Evolutionary conservation across 2,113 vertebrate genomes (phyloP), one percentile per base, ranked within the genome.

Genomic region (Periophthalmodon schlosseri): DNA sequence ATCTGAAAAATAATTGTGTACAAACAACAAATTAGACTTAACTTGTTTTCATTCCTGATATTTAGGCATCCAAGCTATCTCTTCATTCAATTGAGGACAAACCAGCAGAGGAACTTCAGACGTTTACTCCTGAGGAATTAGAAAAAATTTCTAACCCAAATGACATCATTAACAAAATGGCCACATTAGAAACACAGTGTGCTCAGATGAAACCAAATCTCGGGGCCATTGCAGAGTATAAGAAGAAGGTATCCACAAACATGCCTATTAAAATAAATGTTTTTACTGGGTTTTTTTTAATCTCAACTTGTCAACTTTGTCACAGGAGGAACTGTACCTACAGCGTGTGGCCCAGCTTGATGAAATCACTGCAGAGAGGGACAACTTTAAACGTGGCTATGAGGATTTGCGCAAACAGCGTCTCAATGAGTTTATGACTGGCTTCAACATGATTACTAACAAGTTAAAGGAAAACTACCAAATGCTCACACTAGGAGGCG

Each of bases 391-490:
- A 75, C 92, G 89, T 4, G 96, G 92, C 69, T 96, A 91, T 71
- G 97, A 98, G 88, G 93, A 96, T 36, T 94, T 99, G 56, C 92
- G 96, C 61, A 99, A 97, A 61, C 96, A 95, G 78, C 93, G 97
- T 18, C 97, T 99, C 54, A 96, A 97, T 23, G 97, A 99, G 74
- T 99, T 99, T 78, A 98, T 99, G 97, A 95, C 94, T 0, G 97
- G 98, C 0, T 99, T 98, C 88, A 99, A 97, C 73, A 82, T 95
- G 47, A 99, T 99, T 91, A 99, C 97, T 15, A 99, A 95, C 88
- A 99, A 99, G 76, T 92, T 99, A 88, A 99, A 99, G 85, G 97
- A 99, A 77, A 99, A 99, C 90, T 99, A 99, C 91, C 98, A 99
- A 87, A 99, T 99, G 98, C 93, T 99, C 0, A 99, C 97, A 0